Evolutionary conservation across 2,888 invertebrate species (phyloP), one percentile per base, ranked within the genome.

Genomic region (Drymonia ruficornis): DNA sequence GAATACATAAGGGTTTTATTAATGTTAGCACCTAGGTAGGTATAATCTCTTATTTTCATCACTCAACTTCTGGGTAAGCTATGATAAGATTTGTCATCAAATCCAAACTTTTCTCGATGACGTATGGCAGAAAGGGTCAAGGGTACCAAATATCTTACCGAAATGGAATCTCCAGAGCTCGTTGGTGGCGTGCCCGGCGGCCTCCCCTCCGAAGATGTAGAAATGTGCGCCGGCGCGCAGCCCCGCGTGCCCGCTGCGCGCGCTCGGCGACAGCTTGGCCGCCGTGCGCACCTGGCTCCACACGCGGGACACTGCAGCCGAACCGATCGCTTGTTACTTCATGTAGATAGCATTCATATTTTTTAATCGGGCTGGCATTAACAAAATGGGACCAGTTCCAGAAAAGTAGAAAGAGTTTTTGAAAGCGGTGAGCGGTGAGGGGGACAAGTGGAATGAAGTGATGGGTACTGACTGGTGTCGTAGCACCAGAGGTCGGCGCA

Each of bases 111-210:
- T n/a, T n/a, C n/a, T n/a, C n/a, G n/a, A n/a, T n/a, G n/a, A n/a
- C n/a, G n/a, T 84, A 52, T 29, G 5, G 1, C 15, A 15, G 12
- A 40, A 13, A 2, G 18, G 44, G 61, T 61, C n/a, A n/a, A n/a
- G n/a, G n/a, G n/a, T n/a, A n/a, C n/a, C n/a, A n/a, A n/a, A n/a
- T n/a, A n/a, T n/a, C n/a, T n/a, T n/a, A 96, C 96, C 95, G 81
- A 97, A 97, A 86, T 96, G 96, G 86, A 96, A 97, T 82, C 96
- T 94, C 97, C 97, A 97, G 47, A 97, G 92, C 75, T 97, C 97
- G 80, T 96, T 96, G 57, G 94, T 94, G 16, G 95, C 91, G 71
- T 95, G 94, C 0, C 96, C 96, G 61, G 93, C 93, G 63, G 94
- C 91, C 83, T 97, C 97, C 0, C 97, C 97, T 5, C 97, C 97